Conservation (phyloP, 2,888 invertebrate genomes). For the Drosophila emarginata region DNA sequence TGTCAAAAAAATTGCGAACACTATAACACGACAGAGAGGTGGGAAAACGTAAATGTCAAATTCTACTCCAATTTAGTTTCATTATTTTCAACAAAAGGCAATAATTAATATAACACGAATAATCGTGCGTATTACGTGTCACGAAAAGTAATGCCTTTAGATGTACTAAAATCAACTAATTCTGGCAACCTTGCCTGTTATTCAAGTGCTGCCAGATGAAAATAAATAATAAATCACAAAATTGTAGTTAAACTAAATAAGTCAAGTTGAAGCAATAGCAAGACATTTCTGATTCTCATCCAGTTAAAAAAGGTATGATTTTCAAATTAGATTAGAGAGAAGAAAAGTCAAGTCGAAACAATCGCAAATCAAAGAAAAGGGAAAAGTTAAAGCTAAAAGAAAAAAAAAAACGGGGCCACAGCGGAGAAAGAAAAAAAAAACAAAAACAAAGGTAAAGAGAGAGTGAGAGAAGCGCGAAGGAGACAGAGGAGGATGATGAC, state of each 20-base stretch:
- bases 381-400: neutral
- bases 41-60: too few species aligned
- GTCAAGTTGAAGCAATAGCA: slow-evolving; percentile 13
- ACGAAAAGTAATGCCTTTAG: too few species aligned
- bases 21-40: too few species aligned
- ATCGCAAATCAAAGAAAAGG: neutral
- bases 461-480: neutral
- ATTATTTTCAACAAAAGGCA: too few species aligned
- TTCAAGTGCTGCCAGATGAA: neutral
- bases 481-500: neutral
- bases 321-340: neutral
- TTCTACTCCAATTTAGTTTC: too few species aligned
- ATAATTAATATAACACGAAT: too few species aligned
- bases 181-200: neutral
- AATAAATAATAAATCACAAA: neutral
- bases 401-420: neutral
- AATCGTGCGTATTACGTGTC: too few species aligned
- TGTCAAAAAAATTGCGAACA: too few species aligned
- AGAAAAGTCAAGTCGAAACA: neutral
- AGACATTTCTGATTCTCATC: slow-evolving; percentile 1
- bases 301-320: neutral
- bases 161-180: neutral
- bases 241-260: neutral
- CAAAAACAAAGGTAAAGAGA: slow-evolving; percentile 5
- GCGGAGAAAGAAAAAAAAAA: slow-evolving; percentile 2